Conservation (phyloP, 2,113 vertebrate species). For the Chloroceryle aenea region DNA sequence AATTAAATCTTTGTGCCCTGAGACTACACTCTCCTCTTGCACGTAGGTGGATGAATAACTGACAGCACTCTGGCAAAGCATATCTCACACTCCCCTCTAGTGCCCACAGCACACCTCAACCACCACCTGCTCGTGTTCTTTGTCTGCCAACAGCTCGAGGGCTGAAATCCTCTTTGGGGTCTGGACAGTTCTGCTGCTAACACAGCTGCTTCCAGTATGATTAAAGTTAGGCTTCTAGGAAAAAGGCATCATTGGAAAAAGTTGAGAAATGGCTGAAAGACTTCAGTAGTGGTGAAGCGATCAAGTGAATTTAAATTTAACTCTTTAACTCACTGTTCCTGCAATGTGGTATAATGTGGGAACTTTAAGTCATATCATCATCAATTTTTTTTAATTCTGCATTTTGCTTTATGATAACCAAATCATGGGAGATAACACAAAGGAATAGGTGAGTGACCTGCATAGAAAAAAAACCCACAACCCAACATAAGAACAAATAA, state of each 20-base stretch:
- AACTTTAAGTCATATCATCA: background rate
- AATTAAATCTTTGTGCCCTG: background rate
- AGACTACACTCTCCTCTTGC: background rate
- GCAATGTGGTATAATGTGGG: background rate
- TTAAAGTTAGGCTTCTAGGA: background rate
- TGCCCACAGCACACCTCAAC: fast-evolving
- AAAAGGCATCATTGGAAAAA: background rate
- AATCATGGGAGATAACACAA: background rate
- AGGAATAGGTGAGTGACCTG: background rate
- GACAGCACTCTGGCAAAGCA: fast-evolving
- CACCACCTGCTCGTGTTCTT: background rate
- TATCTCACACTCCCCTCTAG: background rate
- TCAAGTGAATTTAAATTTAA: background rate
- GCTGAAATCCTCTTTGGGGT: fast-evolving
- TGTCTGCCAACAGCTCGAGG: fast-evolving
- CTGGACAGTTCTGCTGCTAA: background rate
- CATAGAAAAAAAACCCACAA: background rate
- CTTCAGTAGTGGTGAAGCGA: background rate
- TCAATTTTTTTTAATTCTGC: background rate
- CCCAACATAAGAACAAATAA: background rate
- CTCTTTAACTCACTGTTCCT: background rate
- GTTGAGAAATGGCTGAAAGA: background rate
- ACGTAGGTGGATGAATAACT: background rate
- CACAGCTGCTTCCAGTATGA: background rate
- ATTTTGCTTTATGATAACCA: background rate